A percentile compares a stretch with the other conserved stretches of the same genome.
Conservation (phyloP, 2,797 vertebrate genomes). For the Pseudochromis fuscus region DNA sequence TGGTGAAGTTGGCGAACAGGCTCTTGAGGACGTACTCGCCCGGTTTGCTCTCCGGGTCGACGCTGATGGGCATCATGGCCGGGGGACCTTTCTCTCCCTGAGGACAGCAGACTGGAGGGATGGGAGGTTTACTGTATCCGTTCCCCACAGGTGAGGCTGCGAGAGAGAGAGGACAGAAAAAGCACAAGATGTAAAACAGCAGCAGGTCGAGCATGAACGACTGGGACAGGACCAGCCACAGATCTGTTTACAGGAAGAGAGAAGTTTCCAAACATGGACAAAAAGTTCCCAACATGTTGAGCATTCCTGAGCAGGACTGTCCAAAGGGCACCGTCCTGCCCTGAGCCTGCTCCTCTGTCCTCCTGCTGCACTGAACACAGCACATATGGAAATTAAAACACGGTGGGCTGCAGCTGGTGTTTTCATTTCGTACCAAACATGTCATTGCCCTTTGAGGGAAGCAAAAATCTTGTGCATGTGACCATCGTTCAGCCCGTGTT, state of each 20-base stretch:
- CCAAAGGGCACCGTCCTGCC: slow-evolving; percentile 70
- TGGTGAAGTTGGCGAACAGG: slow-evolving; percentile 95
- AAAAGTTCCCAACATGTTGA: slow-evolving; percentile 72
- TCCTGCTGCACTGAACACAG: slow-evolving; percentile 50
- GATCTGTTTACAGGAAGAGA: slow-evolving; percentile 45
- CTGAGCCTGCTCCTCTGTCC: slow-evolving; percentile 60
- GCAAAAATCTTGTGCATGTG: slow-evolving; percentile 60
- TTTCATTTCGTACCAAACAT: slow-evolving; percentile 73
- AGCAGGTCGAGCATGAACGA: slow-evolving; percentile 45
- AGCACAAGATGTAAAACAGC: slow-evolving; percentile 26
- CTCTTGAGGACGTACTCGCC: slow-evolving; percentile 98
- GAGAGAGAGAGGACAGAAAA: slow-evolving; percentile 61
- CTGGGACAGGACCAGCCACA: slow-evolving; percentile 23
- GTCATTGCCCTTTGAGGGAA: slow-evolving; percentile 72
- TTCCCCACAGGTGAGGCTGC: slow-evolving; percentile 95
- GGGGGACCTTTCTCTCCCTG: slow-evolving; percentile 93
- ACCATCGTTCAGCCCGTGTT: slow-evolving; percentile 54
- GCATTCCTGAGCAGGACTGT: slow-evolving; percentile 74
- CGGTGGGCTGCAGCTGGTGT: slow-evolving; percentile 73
- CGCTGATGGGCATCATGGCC: slow-evolving; percentile 91
- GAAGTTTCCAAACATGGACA: slow-evolving; percentile 77
- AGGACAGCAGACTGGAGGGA: slow-evolving; percentile 89
- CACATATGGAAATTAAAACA: slow-evolving; percentile 71
- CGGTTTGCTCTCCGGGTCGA: slow-evolving; percentile 97
- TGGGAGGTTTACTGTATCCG: slow-evolving; percentile 94